These are phyloP conservation scores for Poecile atricapillus DNA, from an alignment of 2,113 vertebrate genomes.

Conservation along the genomic window DNA sequence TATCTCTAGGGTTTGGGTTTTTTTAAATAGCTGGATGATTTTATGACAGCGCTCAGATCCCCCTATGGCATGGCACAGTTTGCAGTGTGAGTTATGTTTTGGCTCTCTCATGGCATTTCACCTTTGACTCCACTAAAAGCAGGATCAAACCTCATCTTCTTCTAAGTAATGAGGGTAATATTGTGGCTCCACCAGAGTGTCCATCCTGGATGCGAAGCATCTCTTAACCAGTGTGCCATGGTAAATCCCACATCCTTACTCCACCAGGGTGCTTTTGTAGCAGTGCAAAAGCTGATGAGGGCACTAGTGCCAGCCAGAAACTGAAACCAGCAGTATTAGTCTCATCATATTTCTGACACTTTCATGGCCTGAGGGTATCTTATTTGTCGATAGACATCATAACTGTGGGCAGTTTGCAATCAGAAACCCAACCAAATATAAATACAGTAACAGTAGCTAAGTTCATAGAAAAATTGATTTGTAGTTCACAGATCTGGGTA, in stretches of 20 bases:
- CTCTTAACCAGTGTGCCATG: neutral
- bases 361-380: neutral
- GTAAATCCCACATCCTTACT: neutral
- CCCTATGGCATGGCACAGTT: neutral
- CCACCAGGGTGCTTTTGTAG: neutral
- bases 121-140: neutral
- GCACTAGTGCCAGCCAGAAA: neutral
- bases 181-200: neutral
- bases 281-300: neutral
- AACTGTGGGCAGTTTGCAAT: neutral
- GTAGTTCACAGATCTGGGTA: neutral
- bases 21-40: neutral
- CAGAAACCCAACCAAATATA: neutral
- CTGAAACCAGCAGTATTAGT: neutral
- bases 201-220: neutral
- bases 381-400: neutral
- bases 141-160: neutral
- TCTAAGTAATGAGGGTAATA: neutral
- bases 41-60: neutral
- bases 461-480: neutral
- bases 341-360: neutral
- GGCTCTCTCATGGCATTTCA: neutral
- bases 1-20: neutral
- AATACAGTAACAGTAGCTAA: neutral
- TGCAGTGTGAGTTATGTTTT: conserved; percentile 9